phyloP scores from a whole-genome alignment of 2,113 vertebrate species.

The Sebastes schlegelii region DNA sequence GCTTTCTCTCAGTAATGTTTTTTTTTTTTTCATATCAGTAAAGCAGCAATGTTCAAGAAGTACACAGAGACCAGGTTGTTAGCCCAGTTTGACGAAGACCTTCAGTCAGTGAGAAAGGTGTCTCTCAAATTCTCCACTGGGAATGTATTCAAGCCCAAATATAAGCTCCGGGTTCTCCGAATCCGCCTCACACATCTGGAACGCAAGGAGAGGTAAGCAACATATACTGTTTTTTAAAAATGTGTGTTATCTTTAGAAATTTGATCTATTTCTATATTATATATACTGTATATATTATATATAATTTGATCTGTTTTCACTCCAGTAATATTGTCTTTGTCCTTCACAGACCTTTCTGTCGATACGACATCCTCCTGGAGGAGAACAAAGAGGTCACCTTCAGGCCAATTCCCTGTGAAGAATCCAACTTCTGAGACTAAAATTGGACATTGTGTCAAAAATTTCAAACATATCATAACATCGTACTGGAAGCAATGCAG shows the following conservation, averaged over 20 bases:
- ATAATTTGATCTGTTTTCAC: not conserved
- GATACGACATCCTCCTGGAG: constrained; percentile 90
- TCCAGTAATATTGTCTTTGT: not conserved
- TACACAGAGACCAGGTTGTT: constrained; percentile 86
- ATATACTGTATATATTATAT: no score
- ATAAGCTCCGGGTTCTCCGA: constrained; percentile 90
- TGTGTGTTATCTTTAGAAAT: not conserved
- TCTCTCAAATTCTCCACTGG: constrained; percentile 88
- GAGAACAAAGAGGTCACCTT: constrained; percentile 85
- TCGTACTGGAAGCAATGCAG: not conserved
- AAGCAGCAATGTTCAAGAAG: constrained; percentile 84
- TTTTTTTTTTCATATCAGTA: constrained; percentile 76
- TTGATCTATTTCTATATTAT: no score
- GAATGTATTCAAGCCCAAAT: constrained; percentile 81
- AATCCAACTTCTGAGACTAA: constrained; percentile 77
- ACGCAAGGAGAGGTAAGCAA: constrained; percentile 80
- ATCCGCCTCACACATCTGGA: constrained; percentile 86
- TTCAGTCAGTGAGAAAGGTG: constrained; percentile 82
- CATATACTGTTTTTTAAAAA: not conserved
- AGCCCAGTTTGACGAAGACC: constrained; percentile 87
- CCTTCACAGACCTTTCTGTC: constrained; percentile 86
- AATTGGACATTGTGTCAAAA: not conserved
- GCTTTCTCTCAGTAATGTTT: not conserved
- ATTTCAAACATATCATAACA: not conserved
- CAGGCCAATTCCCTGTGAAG: constrained; percentile 86